Evolutionary conservation across 2,113 vertebrate species (phyloP).

Genomic region (Nanger granti): DNA sequence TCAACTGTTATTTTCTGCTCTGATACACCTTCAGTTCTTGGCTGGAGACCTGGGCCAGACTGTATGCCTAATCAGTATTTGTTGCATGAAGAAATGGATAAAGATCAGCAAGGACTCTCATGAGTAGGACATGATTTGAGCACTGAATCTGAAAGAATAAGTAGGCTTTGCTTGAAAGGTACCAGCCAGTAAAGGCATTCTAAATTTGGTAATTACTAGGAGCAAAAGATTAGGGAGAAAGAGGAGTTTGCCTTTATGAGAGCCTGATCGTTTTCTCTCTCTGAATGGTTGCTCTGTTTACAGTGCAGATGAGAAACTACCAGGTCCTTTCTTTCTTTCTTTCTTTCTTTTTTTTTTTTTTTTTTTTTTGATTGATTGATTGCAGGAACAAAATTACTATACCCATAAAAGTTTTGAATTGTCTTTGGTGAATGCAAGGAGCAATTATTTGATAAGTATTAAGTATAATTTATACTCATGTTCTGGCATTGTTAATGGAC

Average conservation of each 20-base stretch:
- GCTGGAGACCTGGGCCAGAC: background rate
- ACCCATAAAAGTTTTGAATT: conserved; percentile 6
- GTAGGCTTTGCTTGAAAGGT: background rate
- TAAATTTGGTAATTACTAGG: background rate
- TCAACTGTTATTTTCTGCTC: background rate
- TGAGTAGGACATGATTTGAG: background rate
- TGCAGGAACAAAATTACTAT: background rate
- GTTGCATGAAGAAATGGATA: background rate
- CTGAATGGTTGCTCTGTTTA: background rate
- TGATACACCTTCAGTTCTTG: background rate
- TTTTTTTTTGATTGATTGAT: background rate
- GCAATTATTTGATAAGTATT: background rate
- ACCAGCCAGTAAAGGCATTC: background rate
- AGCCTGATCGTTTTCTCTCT: background rate
- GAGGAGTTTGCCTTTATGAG: background rate
- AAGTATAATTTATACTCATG: background rate
- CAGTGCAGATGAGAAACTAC: background rate
- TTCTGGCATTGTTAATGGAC: background rate
- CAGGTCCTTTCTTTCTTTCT: background rate
- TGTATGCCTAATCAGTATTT: background rate
- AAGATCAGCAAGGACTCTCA: background rate
- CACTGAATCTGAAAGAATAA: background rate
- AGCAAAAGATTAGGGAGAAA: background rate
- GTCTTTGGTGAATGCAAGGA: background rate
- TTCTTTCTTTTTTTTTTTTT: background rate